phyloP scores from a whole-genome alignment of 2,797 vertebrate species.

The Pitangus sulphuratus region DNA sequence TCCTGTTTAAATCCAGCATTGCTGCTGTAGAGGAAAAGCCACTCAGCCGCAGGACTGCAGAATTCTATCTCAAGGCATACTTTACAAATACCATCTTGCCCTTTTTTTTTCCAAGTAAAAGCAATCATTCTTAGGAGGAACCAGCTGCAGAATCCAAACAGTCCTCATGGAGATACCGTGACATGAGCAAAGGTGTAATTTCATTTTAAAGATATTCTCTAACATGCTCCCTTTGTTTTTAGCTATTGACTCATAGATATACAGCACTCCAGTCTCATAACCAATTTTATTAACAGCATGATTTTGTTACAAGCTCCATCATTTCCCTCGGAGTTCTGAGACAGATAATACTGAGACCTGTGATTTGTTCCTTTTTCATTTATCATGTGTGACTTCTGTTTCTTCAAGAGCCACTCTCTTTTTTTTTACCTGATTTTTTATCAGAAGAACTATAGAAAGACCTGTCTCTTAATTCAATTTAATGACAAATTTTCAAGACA shows the following conservation, averaged over 20 bases:
- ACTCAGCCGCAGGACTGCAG: not conserved
- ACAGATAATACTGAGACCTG: not conserved
- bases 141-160: not conserved
- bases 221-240: not conserved
- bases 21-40: not conserved
- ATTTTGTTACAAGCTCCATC: not conserved
- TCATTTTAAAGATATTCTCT: conserved; percentile 6
- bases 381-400: not conserved
- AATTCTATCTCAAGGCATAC: not conserved
- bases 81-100: not conserved
- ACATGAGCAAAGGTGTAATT: not conserved
- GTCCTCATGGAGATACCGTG: not conserved
- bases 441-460: not conserved
- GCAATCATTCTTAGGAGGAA: not conserved
- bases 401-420: not conserved
- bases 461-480: conserved; percentile 13
- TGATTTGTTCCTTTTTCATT: conserved; percentile 21
- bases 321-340: not conserved
- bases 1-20: conserved; percentile 64
- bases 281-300: not conserved
- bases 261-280: not conserved
- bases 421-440: not conserved
- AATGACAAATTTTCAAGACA: not conserved
- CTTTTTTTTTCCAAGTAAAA: not conserved
- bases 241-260: not conserved